These are phyloP conservation scores for Strix uralensis DNA, from an alignment of 2,113 vertebrate genomes.

Conservation along the genomic window DNA sequence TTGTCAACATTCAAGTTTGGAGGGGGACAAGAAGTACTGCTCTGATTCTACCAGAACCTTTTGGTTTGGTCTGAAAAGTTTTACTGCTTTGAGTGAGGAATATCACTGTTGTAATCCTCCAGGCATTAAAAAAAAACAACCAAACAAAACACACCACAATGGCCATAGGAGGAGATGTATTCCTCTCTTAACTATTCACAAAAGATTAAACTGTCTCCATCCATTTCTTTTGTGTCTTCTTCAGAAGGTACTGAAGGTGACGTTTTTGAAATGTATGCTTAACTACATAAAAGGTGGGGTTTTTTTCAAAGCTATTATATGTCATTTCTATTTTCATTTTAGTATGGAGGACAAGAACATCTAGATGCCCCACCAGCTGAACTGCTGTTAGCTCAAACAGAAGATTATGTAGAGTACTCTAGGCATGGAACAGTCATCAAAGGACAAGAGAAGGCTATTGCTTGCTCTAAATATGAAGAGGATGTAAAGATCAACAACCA, in stretches of 20 bases:
- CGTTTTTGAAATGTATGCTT: neutral
- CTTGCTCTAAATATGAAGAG: slow-evolving; percentile 95
- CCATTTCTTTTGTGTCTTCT: neutral
- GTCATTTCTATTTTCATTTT: neutral
- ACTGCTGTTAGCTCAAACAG: slow-evolving; percentile 92
- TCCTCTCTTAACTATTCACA: neutral
- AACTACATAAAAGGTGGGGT: accelerated
- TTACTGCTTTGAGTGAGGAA: neutral
- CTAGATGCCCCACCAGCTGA: slow-evolving; percentile 89
- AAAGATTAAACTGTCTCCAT: neutral
- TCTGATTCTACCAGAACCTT: neutral
- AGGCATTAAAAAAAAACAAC: neutral
- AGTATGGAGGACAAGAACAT: slow-evolving; percentile 96
- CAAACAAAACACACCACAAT: neutral
- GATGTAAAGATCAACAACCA: slow-evolving; percentile 95
- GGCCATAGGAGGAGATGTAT: neutral
- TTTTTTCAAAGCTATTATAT: neutral
- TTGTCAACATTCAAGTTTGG: neutral
- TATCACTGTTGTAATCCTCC: neutral
- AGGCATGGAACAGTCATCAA: slow-evolving; percentile 95
- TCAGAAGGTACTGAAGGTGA: neutral
- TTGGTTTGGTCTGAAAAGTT: neutral
- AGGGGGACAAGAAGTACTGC: neutral
- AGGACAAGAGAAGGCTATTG: slow-evolving; percentile 94
- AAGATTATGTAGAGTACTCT: slow-evolving; percentile 97